Evolutionary conservation across 2,888 invertebrate genomes (phyloP), one percentile per base, ranked within the genome.

Genomic region (Lypha dubia): DNA sequence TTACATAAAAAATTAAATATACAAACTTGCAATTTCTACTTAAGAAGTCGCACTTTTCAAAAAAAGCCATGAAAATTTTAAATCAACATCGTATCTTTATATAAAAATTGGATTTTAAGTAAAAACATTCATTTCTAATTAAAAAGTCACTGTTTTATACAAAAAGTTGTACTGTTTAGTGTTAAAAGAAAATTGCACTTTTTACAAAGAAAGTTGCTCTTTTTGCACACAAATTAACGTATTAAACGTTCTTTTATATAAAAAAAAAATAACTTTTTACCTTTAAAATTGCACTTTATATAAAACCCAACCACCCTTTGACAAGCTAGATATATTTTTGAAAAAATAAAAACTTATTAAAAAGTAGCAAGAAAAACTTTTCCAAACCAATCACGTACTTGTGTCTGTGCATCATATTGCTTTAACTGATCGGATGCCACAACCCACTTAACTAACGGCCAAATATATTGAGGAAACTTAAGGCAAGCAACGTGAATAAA

Each of bases 361-460:
- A 44, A 15, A 6, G 7, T 7, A n/a, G 24, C 53, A n/a, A n/a
- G 11, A 17, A 5, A 22, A 15, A 68, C 35, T 68, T 68, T 8
- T 56, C 6, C 8, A 22, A 53, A 4, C 32, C 1, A 13, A 13
- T 51, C 51, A 32, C 62, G 41, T 77, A 28, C 24, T 5, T 22
- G 0, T 9, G 28, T 11, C 13, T 49, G 17, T 53, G 22, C 58
- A 53, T 35, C 62, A 53, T 79, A 70, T 53, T 70, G 20, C 32
- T 35, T 32, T n/a, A 46, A 53, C 22, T 56, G 63, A 79, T 71
- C 79, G 22, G 15, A 28, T 65, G 35, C 35, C 44, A 76, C 84
- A 74, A 60, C 77, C 84, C 75, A 84, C 84, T 84, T 84, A 81
- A 84, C 81, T 81, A 79, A 81, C 77, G 81, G 81, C 74, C 71